Conservation (phyloP, 2,797 vertebrate genomes). For the Neosilurus hyrtlii region DNA sequence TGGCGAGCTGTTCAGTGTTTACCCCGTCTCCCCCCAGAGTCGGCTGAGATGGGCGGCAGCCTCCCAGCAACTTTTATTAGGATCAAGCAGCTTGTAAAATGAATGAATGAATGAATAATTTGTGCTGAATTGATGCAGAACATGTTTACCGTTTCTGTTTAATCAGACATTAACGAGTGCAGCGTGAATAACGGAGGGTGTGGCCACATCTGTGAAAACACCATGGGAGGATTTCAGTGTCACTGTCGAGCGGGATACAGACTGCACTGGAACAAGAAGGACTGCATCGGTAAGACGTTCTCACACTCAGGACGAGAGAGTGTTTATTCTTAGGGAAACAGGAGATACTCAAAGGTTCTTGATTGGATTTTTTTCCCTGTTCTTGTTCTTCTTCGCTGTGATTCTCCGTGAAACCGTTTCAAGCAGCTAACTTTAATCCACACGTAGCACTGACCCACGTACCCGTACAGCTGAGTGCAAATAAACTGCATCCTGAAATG, state of each 20-base stretch:
- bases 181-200: conserved; percentile 94
- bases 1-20: too few relatives aligned
- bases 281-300: conserved; percentile 92
- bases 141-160: background rate
- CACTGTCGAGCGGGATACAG: conserved; percentile 85
- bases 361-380: conserved; percentile 63
- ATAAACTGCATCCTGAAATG: background rate
- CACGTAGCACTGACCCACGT: background rate
- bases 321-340: conserved; percentile 76
- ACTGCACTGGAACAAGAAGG: conserved; percentile 97
- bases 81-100: too few relatives aligned
- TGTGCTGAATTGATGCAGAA: background rate
- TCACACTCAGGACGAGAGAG: conserved; percentile 44
- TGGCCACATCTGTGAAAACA: conserved; percentile 88
- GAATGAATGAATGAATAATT: too few relatives aligned
- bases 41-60: too few relatives aligned
- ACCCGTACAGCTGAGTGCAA: background rate
- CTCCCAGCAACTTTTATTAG: too few relatives aligned
- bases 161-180: conserved; percentile 87
- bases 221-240: conserved; percentile 84
- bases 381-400: conserved; percentile 57
- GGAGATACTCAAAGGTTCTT: conserved; percentile 91
- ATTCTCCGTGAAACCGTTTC: conserved; percentile 54
- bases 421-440: conserved; percentile 38
- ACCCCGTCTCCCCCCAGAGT: too few relatives aligned